Percentiles rank a stretch among this genome's conserved stretches.
These are phyloP conservation scores for Pammene aurita DNA, from an alignment of 2,888 invertebrate genomes.

Conservation along the genomic window DNA sequence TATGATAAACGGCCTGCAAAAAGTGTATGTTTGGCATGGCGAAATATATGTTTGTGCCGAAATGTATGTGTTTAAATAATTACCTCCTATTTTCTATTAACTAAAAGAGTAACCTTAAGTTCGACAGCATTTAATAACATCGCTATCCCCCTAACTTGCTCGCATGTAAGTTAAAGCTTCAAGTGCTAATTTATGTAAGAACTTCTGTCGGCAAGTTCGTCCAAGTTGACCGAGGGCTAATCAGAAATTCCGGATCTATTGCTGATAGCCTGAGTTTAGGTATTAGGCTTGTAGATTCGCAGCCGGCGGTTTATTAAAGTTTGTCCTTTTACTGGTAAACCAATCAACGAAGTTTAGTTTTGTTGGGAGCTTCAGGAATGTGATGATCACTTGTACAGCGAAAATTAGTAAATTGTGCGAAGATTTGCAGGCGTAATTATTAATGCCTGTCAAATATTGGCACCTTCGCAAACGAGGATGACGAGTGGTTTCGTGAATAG, in stretches of 20 bases:
- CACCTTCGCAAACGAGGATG: too few relatives aligned
- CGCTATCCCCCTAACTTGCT: neutral
- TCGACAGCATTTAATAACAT: neutral
- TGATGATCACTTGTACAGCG: too few relatives aligned
- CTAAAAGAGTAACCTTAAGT: neutral
- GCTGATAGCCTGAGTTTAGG: constrained; percentile 21
- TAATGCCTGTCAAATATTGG: too few relatives aligned
- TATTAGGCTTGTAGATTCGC: constrained; percentile 4
- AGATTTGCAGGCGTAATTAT: neutral
- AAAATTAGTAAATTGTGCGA: neutral
- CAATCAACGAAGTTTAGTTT: neutral
- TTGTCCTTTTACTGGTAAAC: neutral
- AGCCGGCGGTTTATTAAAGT: constrained; percentile 8
- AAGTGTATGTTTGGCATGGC: too few relatives aligned
- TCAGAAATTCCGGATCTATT: constrained; percentile 23
- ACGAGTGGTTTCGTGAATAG: too few relatives aligned
- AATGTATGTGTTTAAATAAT: too few relatives aligned
- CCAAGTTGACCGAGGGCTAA: constrained; percentile 27
- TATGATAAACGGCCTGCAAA: too few relatives aligned
- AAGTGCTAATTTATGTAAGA: constrained; percentile 24
- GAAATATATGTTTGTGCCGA: too few relatives aligned
- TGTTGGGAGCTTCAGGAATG: neutral
- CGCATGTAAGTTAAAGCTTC: constrained; percentile 1
- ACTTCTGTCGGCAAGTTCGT: constrained; percentile 7
- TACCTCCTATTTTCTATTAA: neutral